Conservation (phyloP, 2,888 invertebrate genomes). For the Spisula solida region DNA sequence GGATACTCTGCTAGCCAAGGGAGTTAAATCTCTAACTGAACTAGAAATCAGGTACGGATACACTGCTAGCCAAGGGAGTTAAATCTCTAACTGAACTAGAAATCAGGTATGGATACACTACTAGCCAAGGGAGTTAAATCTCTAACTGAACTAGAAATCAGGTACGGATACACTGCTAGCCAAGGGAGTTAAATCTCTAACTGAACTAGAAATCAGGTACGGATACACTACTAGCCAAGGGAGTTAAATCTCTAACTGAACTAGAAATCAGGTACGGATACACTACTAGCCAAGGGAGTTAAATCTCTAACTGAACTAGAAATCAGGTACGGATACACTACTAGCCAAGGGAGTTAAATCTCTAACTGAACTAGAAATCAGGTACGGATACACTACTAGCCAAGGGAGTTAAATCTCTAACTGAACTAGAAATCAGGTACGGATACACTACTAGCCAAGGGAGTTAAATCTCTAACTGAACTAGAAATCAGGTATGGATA, state of each 20-base stretch:
- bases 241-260: conserved; percentile 60
- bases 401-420: conserved; percentile 55
- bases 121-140: conserved; percentile 63
- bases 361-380: conserved; percentile 60
- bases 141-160: conserved; percentile 60
- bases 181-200: conserved; percentile 55
- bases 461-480: conserved; percentile 60
- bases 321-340: conserved; percentile 76
- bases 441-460: conserved; percentile 73
- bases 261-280: conserved; percentile 73
- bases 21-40: conserved; percentile 60
- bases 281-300: conserved; percentile 67
- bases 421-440: conserved; percentile 68
- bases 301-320: conserved; percentile 61
- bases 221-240: conserved; percentile 73
- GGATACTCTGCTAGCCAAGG: conserved; percentile 73
- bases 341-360: conserved; percentile 63
- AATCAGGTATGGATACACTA: conserved; percentile 75
- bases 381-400: conserved; percentile 77
- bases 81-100: conserved; percentile 61
- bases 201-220: conserved; percentile 68
- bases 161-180: conserved; percentile 77
- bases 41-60: conserved; percentile 73
- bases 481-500: conserved; percentile 71
- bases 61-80: conserved; percentile 67